Conservation (phyloP, 1,140 invertebrate genomes). For the Triops longicaudatus region DNA sequence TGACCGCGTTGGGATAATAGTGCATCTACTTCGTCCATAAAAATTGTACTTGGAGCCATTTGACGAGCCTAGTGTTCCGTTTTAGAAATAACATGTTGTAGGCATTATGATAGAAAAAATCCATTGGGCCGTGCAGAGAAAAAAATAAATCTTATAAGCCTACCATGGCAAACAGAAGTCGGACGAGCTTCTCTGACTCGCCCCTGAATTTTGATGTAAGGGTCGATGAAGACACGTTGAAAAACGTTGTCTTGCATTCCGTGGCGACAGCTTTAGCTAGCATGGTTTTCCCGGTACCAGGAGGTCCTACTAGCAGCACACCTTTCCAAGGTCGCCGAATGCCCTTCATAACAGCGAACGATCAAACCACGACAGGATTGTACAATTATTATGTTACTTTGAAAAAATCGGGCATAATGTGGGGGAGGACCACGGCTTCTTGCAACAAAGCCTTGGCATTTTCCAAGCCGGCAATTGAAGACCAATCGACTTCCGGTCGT, state of each 20-base stretch:
- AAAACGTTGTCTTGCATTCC: conserved; percentile 65
- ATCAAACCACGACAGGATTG: conserved; percentile 14
- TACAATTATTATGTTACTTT: conserved; percentile 37
- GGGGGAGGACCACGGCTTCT: conserved; percentile 60
- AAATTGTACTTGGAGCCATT: conserved; percentile 86
- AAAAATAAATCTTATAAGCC: not conserved
- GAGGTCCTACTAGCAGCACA: conserved; percentile 53
- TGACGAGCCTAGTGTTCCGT: conserved; percentile 55
- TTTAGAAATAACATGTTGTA: not conserved
- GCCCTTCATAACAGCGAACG: conserved; percentile 35
- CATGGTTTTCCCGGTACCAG: conserved; percentile 57
- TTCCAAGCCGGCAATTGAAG: conserved; percentile 60
- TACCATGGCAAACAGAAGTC: conserved; percentile 24
- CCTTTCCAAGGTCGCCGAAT: conserved; percentile 52
- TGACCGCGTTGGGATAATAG: conserved; percentile 61
- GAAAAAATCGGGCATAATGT: conserved; percentile 60
- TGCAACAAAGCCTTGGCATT: conserved; percentile 71
- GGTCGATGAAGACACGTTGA: conserved; percentile 60
- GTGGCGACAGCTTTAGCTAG: conserved; percentile 60
- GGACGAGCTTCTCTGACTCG: conserved; percentile 64
- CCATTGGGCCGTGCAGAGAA: not conserved
- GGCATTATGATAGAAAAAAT: not conserved
- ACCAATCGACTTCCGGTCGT: conserved; percentile 53
- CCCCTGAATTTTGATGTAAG: conserved; percentile 63
- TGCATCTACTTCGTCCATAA: conserved; percentile 93